Evolutionary conservation across 92 coral and sea anemone species (phyloP), one percentile per base, ranked within the genome.

Genomic region (Parazoanthus atlanticus): DNA sequence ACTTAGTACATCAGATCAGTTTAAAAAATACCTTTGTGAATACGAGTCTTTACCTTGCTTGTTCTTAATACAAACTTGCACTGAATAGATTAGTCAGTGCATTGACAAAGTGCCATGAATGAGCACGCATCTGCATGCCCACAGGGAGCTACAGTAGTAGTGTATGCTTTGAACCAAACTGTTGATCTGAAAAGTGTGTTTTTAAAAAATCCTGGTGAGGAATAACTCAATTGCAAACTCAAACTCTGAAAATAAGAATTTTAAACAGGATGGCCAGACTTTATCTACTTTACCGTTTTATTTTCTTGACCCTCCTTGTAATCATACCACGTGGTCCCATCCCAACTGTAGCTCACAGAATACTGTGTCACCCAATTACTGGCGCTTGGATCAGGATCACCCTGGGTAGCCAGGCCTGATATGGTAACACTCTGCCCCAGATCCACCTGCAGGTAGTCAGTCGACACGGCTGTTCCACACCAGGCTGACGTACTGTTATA

Each of bases 341-440:
- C 64, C 56, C 56, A 25, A 43, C 81, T 76, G 64, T 76, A 76
- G 32, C 40, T 7, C 16, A 76, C 30, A 21, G 3, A 43, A 25
- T 78, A 78, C 17, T 49, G 31, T 26, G 34, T 43, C 58, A 78
- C 82, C 82, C 81, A 76, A 26, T 78, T 78, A 52, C n/a, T 49
- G 25, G 33, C 36, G 9, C 23, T 30, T 26, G 3, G 3, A 34
- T 34, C 38, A 34, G 67, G 69, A 52, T 78, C 38, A 25, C 82
- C 82, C 82, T 78, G 82, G 65, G 82, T 78, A n/a, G 67, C 65
- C 66, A 76, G 81, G 61, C 81, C 81, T 40, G 81, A 19, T 40
- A 76, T 8, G 11, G 81, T 76, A 5, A 76, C 31, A 23, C 19
- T 76, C 30, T 69, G 74, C 34, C 74, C 74, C 74, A 69, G 74